Conservation (phyloP, 2,797 vertebrate genomes). For the Coranthus polyacanthus region DNA sequence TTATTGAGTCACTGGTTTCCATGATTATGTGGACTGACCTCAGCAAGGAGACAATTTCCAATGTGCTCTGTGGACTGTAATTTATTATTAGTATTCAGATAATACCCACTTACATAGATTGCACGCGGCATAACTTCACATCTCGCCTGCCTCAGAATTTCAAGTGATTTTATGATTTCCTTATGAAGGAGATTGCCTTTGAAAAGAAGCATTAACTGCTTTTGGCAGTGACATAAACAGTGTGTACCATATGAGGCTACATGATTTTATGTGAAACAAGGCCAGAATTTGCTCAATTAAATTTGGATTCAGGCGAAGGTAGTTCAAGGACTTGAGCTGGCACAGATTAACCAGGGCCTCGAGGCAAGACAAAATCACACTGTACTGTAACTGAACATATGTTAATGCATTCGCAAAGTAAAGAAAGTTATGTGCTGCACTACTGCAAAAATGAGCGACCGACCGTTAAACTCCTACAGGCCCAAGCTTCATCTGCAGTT, state of each 20-base stretch:
- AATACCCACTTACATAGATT: constrained; percentile 47
- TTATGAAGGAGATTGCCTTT: constrained; percentile 28
- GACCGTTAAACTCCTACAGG: constrained; percentile 29
- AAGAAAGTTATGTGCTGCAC: constrained; percentile 44
- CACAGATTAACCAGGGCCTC: constrained; percentile 52
- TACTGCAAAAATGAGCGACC: constrained; percentile 23
- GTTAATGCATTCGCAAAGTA: constrained; percentile 54
- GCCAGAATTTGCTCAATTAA: constrained; percentile 60
- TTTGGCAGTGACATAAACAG: constrained; percentile 42
- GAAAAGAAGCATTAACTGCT: constrained; percentile 34
- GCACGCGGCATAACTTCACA: constrained; percentile 29
- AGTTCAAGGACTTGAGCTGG: constrained; percentile 68
- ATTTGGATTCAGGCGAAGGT: constrained; percentile 62
- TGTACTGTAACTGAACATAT: constrained; percentile 61
- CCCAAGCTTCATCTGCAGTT: constrained; percentile 52
- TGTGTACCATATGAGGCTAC: constrained; percentile 38
- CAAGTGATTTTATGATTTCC: constrained; percentile 26
- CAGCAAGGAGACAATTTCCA: constrained; percentile 57
- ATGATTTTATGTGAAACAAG: constrained; percentile 46
- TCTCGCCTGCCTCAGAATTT: constrained; percentile 24
- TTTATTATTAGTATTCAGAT: constrained; percentile 64
- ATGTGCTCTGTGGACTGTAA: constrained; percentile 40
- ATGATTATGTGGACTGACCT: constrained; percentile 66
- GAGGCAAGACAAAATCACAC: constrained; percentile 43
- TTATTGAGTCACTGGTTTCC: constrained; percentile 63